Conservation (phyloP, 2,797 vertebrate genomes). For the Malurus splendens region DNA sequence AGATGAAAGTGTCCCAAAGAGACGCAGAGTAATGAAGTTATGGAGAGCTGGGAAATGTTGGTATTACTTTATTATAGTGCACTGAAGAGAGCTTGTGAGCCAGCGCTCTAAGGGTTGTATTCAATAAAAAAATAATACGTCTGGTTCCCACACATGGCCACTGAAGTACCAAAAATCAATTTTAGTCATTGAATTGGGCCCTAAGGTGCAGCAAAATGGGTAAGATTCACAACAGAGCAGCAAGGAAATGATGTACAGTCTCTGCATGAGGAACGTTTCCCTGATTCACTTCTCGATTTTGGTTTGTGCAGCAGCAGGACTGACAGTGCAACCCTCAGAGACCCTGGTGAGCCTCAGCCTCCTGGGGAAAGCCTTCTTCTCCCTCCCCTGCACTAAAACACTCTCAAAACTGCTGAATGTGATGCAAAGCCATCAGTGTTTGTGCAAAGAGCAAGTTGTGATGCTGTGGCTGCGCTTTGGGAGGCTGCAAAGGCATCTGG, state of each 20-base stretch:
- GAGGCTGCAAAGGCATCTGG: neutral
- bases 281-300: neutral
- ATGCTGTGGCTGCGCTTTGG: neutral
- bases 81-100: slow-evolving; percentile 38
- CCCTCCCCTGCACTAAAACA: neutral
- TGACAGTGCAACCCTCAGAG: neutral
- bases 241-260: neutral
- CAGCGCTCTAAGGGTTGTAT: slow-evolving; percentile 32
- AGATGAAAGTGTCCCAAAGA: slow-evolving; percentile 14
- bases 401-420: neutral
- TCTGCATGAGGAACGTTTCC: neutral
- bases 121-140: slow-evolving; percentile 60
- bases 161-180: slow-evolving; percentile 68
- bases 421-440: rapidly evolving
- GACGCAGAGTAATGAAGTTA: slow-evolving; percentile 40
- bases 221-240: slow-evolving; percentile 19
- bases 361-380: neutral
- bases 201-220: slow-evolving; percentile 56
- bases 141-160: slow-evolving; percentile 37
- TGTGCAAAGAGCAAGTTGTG: rapidly evolving
- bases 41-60: slow-evolving; percentile 50
- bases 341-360: neutral
- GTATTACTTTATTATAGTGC: slow-evolving; percentile 53
- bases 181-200: slow-evolving; percentile 61
- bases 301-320: neutral